Conservation (phyloP, 2,113 vertebrate species). For the Cyprinus carpio region DNA sequence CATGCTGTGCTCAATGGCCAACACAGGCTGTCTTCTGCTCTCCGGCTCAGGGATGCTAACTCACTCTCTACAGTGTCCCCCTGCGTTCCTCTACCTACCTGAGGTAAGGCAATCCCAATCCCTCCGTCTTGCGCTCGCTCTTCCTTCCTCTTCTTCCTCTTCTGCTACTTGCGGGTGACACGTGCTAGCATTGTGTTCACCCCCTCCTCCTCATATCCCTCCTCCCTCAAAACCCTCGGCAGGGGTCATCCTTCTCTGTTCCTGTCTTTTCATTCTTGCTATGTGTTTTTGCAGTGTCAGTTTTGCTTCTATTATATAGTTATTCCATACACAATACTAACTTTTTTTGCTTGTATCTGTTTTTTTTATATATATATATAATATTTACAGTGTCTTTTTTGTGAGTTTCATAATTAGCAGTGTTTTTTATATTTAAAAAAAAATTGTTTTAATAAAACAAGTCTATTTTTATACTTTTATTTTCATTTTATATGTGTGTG, state of each 20-base stretch:
- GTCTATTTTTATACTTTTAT: neutral
- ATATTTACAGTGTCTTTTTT: neutral
- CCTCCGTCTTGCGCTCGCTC: conserved; percentile 23
- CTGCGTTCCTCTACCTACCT: conserved; percentile 95
- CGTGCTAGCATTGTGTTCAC: conserved; percentile 50
- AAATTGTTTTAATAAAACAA: neutral
- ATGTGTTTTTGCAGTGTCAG: neutral
- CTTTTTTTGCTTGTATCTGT: neutral
- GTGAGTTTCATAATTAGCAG: neutral
- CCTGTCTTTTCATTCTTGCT: conserved; percentile 14
- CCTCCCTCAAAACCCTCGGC: conserved; percentile 30
- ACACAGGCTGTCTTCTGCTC: conserved; percentile 95
- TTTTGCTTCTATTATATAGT: neutral
- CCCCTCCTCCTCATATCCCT: conserved; percentile 37
- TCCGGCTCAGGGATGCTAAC: conserved; percentile 92
- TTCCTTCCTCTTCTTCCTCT: conserved; percentile 30
- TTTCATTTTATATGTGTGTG: neutral
- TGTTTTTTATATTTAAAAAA: neutral
- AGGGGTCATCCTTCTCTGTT: conserved; percentile 44
- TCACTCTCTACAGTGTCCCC: conserved; percentile 89
- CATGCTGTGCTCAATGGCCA: conserved; percentile 97
- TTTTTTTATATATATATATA: neutral
- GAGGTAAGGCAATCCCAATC: conserved; percentile 69
- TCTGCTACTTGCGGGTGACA: conserved; percentile 47
- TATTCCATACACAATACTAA: neutral